Evolutionary conservation across 2,888 invertebrate species (phyloP).

Genomic region (Cerceris rybyensis): DNA sequence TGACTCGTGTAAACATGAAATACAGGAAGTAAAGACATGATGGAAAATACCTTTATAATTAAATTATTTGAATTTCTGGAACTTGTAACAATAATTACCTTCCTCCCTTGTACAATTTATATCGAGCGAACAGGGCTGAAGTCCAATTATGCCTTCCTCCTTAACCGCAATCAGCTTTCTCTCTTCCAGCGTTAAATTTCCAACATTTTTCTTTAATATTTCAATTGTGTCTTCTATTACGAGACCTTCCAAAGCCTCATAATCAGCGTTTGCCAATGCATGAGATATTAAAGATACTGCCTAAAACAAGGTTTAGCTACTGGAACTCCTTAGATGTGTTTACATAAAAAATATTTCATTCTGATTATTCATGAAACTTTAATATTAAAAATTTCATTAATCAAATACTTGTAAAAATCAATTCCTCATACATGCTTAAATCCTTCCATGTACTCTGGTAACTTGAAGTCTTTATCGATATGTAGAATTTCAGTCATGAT

Average conservation of each 20-base stretch:
- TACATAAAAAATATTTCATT: too few relatives aligned
- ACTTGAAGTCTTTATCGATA: not conserved
- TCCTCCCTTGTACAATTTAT: not conserved
- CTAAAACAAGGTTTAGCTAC: constrained; percentile 70
- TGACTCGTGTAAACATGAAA: not conserved
- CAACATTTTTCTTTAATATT: constrained; percentile 77
- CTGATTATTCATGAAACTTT: too few relatives aligned
- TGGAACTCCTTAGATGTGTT: not conserved
- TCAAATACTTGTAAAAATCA: not conserved
- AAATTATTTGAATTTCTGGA: too few relatives aligned
- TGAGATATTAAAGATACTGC: constrained; percentile 80
- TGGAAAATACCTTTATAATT: not conserved
- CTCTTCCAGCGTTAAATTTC: constrained; percentile 56
- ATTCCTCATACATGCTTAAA: not conserved
- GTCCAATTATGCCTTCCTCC: constrained; percentile 23
- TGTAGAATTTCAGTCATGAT: not conserved
- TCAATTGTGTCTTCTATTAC: constrained; percentile 79
- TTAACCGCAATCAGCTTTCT: constrained; percentile 59
- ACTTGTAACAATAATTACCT: constrained; percentile 10
- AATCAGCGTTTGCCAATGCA: constrained; percentile 80
- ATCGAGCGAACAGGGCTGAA: constrained; percentile 28
- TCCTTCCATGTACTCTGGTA: not conserved
- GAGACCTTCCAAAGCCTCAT: constrained; percentile 79
- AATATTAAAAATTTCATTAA: too few relatives aligned
- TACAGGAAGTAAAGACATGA: not conserved